Evolutionary conservation across 2,888 invertebrate genomes (phyloP).

Genomic region (Hyppa rectilinea): DNA sequence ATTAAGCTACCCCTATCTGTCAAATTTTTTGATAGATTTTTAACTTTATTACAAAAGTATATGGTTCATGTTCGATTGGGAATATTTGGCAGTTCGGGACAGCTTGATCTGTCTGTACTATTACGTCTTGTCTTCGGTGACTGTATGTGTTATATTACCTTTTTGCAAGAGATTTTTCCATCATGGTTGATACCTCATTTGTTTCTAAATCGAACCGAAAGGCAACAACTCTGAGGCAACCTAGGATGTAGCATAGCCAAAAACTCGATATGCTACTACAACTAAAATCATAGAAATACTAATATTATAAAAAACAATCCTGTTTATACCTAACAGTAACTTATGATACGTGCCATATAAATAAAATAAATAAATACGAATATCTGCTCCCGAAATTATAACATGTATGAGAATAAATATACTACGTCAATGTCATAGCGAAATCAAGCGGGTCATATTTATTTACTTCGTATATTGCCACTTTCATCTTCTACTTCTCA

Average conservation of each 20-base stretch:
- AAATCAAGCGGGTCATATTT: constrained; percentile 41
- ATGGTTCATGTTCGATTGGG: no score
- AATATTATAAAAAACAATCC: neutral
- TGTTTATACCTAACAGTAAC: neutral
- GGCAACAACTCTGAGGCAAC: neutral
- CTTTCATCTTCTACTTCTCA: constrained; percentile 33
- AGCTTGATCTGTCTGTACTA: constrained; percentile 6
- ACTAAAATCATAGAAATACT: neutral
- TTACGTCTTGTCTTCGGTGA: neutral
- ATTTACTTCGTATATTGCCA: constrained; percentile 34
- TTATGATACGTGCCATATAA: neutral
- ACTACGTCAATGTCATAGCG: constrained; percentile 20
- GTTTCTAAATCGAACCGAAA: neutral
- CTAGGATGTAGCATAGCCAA: neutral
- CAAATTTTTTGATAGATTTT: no score
- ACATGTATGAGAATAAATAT: constrained; percentile 37
- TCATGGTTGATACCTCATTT: constrained; percentile 18
- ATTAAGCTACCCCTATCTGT: no score
- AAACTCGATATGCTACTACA: no score
- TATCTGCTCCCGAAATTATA: neutral
- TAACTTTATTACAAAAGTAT: no score
- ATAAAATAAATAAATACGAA: constrained; percentile 15
- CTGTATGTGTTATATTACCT: constrained; percentile 24
- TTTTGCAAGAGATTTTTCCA: neutral
- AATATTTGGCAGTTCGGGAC: no score